Evolutionary conservation across 2,888 invertebrate species (phyloP), one percentile per base, ranked within the genome.

Genomic region (Pelosia muscerda): DNA sequence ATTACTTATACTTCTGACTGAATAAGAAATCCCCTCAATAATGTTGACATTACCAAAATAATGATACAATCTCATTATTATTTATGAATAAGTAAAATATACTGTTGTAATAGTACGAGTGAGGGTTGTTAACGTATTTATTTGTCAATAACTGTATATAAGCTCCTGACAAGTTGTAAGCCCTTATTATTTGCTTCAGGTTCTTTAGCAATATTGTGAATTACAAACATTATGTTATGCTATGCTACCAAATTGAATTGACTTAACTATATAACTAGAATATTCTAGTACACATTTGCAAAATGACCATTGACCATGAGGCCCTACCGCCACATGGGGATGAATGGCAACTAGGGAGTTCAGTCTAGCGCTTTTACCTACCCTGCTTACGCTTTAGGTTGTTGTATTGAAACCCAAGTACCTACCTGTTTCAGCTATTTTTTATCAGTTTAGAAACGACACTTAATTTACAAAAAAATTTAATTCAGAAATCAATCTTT

Each of bases 1-100:
- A 72, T 74, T 74, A 69, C 74, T 78, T 78, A 78, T 78, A 68
- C 75, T 71, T 25, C 57, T 49, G 54, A 60, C 66, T 55, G 60
- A 61, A 66, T 56, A 62, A 66, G 63, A 66, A 61, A 62, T 31
- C 55, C 38, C 8, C 34, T 34, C 22, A 57, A 42, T 63, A 57
- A 63, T 53, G 49, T 55, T 55, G 42, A 15, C 53, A 65, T 70
- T 66, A 56, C 72, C 70, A 68, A 78, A 49, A 76, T 76, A 78
- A 65, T 72, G 74, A 78, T 68, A 66, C 63, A 25, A 55, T 56
- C 60, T 60, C 49, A 58, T 71, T 77, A 73, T 70, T 72, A 72
- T 74, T 78, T 72, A 73, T 78, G 74, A 74, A 71, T 72, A 66
- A 71, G 61, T 66, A 62, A 62, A 25, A 69, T 71, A 53, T 63